Conservation (phyloP, 2,888 invertebrate genomes). For the Campaea margaritaria region DNA sequence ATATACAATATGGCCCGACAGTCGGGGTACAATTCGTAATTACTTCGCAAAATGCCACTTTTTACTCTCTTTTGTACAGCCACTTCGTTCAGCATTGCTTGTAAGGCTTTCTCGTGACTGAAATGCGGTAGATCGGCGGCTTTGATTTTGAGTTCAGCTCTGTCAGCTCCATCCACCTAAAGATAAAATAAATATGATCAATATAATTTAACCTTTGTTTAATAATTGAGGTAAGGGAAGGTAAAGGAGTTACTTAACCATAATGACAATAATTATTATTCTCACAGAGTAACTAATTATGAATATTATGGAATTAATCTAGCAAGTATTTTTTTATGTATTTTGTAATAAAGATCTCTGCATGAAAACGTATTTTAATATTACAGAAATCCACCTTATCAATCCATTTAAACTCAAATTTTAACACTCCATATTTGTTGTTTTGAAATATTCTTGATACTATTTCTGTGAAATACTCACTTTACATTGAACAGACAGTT, state of each 20-base stretch:
- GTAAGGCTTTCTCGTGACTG: slow-evolving; percentile 64
- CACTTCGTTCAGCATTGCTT: slow-evolving; percentile 68
- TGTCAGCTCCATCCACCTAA: slow-evolving; percentile 79
- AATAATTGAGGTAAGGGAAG: too few relatives aligned
- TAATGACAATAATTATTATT: too few relatives aligned
- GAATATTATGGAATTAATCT: too few relatives aligned
- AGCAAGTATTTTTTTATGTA: too few relatives aligned
- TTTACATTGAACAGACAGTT: slow-evolving; percentile 87
- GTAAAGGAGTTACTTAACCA: too few relatives aligned
- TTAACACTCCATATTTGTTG: too few relatives aligned
- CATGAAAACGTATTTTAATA: too few relatives aligned
- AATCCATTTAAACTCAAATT: too few relatives aligned
- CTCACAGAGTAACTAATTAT: too few relatives aligned
- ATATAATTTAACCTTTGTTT: not conserved
- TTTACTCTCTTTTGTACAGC: slow-evolving; percentile 61
- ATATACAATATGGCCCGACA: slow-evolving; percentile 76
- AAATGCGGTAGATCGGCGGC: slow-evolving; percentile 63
- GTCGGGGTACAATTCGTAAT: slow-evolving; percentile 72
- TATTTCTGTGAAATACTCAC: slow-evolving; percentile 68
- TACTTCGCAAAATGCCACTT: slow-evolving; percentile 63
- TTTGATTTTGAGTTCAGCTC: slow-evolving; percentile 72
- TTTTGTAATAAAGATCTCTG: too few relatives aligned
- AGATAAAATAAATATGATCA: slow-evolving; percentile 30
- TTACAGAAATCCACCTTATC: too few relatives aligned
- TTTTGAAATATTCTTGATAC: too few relatives aligned